These are phyloP conservation scores for Strigops habroptila DNA, from an alignment of 2,113 vertebrate genomes.

Conservation along the genomic window DNA sequence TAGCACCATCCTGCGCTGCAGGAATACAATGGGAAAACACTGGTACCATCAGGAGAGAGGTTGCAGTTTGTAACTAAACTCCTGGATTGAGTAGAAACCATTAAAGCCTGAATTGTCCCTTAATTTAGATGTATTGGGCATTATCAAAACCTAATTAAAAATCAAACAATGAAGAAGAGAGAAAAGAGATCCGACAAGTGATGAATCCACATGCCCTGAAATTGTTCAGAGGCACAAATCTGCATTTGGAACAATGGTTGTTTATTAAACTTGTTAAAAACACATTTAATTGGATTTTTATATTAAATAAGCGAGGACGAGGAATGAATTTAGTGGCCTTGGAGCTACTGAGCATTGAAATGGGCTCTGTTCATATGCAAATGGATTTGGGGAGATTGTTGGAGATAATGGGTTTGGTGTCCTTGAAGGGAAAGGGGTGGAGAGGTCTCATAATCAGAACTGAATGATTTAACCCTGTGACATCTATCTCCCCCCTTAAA, in stretches of 20 bases:
- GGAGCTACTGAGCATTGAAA: neutral
- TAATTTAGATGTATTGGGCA: neutral
- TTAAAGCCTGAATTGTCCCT: neutral
- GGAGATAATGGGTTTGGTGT: neutral
- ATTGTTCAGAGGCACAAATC: neutral
- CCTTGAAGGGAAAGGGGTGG: neutral
- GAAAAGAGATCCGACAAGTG: neutral
- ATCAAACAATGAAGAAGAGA: neutral
- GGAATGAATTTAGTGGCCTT: neutral
- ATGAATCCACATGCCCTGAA: neutral
- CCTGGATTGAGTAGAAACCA: neutral
- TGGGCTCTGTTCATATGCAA: neutral
- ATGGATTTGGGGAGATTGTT: neutral
- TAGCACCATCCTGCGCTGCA: neutral
- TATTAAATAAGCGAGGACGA: neutral
- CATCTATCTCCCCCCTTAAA: neutral
- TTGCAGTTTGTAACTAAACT: neutral
- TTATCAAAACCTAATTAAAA: conserved; percentile 5
- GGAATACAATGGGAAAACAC: fast-evolving
- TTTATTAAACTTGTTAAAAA: neutral
- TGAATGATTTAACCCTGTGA: neutral
- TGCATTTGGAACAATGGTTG: neutral
- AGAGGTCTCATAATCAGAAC: neutral
- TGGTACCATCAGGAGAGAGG: neutral
- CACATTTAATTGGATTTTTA: neutral